These are phyloP conservation scores for Oceanodroma tethys DNA, from an alignment of 2,113 vertebrate species.

Conservation along the genomic window DNA sequence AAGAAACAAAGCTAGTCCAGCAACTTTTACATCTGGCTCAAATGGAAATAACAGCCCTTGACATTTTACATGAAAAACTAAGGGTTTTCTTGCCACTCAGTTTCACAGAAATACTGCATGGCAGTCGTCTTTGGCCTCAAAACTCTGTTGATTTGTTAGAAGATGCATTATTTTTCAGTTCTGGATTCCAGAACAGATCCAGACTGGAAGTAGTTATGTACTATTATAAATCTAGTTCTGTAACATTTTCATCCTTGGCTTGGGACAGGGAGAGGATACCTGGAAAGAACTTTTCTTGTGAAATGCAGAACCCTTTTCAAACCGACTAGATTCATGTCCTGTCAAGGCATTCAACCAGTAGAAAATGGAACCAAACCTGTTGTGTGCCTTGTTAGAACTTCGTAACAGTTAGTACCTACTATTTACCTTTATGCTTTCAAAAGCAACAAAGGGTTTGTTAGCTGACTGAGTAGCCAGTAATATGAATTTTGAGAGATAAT, in stretches of 20 bases:
- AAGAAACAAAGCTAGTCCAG: background rate
- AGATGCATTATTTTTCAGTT: background rate
- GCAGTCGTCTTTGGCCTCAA: background rate
- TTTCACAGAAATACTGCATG: background rate
- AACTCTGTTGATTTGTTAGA: background rate
- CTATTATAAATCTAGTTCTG: background rate
- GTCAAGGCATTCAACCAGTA: background rate
- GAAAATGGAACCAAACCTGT: background rate
- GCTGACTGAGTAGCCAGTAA: background rate
- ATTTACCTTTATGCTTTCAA: background rate
- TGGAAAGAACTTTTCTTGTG: background rate
- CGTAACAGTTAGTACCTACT: background rate
- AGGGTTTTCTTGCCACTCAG: background rate
- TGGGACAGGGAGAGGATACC: background rate
- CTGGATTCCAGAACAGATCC: background rate
- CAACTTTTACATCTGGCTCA: background rate
- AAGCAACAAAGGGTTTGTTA: background rate
- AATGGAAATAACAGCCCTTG: background rate
- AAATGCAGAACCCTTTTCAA: background rate
- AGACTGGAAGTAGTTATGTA: background rate
- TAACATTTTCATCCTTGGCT: background rate
- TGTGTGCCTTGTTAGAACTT: background rate
- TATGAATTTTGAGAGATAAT: background rate
- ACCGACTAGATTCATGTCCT: background rate
- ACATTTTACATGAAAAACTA: background rate